Conservation (phyloP, 2,113 vertebrate genomes). For the Apeltes quadracus region DNA sequence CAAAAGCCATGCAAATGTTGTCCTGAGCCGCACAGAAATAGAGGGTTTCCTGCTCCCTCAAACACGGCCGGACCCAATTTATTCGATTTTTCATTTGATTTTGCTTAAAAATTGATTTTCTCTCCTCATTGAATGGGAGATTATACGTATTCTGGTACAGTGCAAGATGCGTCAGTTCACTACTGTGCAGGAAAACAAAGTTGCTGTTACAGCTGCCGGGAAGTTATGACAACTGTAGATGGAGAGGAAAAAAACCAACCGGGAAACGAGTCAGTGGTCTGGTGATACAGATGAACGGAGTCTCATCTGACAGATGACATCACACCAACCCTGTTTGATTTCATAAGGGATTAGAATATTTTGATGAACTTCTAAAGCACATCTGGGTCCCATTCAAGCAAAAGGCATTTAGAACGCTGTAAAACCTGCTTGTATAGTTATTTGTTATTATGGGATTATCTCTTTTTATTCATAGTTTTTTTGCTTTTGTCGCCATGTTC, state of each 20-base stretch:
- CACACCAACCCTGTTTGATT: too few relatives aligned
- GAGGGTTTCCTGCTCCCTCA: not conserved
- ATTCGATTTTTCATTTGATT: not conserved
- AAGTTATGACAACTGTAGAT: not conserved
- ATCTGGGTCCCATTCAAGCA: not conserved
- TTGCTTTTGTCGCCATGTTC: not conserved
- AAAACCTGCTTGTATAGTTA: not conserved
- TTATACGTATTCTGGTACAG: not conserved
- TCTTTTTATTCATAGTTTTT: too few relatives aligned
- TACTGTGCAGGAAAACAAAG: not conserved
- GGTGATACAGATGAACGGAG: not conserved
- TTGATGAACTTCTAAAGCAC: not conserved
- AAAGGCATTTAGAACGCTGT: too few relatives aligned
- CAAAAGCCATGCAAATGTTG: slow-evolving; percentile 73
- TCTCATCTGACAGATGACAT: not conserved
- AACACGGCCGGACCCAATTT: not conserved
- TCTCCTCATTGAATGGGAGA: not conserved
- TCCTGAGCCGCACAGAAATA: not conserved
- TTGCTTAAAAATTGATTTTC: not conserved
- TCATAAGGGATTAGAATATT: not conserved
- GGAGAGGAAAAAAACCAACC: not conserved
- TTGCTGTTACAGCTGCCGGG: not conserved
- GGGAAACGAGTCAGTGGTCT: not conserved
- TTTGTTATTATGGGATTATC: too few relatives aligned
- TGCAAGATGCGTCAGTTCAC: not conserved